These are phyloP conservation scores for Cecidostiba fungosa DNA, from an alignment of 2,888 invertebrate species.

Conservation along the genomic window DNA sequence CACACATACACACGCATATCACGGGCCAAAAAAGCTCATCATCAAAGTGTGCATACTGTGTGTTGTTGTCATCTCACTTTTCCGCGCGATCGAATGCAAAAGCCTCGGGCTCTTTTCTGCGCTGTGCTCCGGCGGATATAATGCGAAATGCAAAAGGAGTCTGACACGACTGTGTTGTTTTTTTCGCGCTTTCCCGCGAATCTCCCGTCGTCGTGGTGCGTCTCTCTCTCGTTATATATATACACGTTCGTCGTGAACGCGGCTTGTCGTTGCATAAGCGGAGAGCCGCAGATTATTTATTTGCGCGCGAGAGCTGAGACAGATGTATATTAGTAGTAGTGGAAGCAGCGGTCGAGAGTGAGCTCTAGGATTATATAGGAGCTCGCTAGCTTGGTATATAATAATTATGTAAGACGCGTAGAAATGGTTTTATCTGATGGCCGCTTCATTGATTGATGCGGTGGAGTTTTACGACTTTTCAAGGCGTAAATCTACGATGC, in stretches of 20 bases:
- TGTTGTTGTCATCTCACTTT: not conserved
- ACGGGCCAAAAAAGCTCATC: slow-evolving; percentile 31
- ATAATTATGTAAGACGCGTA: slow-evolving; percentile 33
- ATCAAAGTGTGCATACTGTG: slow-evolving; percentile 32
- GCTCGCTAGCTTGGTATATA: not conserved
- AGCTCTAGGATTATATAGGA: not conserved
- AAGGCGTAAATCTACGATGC: slow-evolving; percentile 7
- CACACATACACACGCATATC: not conserved
- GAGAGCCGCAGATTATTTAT: slow-evolving; percentile 1
- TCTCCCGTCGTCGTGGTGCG: not conserved
- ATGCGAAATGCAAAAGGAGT: slow-evolving; percentile 70
- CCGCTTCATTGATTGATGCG: slow-evolving; percentile 39
- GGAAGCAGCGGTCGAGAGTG: not conserved
- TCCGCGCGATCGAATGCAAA: not conserved
- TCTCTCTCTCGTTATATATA: not conserved
- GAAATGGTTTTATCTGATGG: slow-evolving; percentile 48
- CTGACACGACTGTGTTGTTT: not conserved
- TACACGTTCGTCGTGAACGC: not conserved
- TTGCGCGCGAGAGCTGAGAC: not conserved
- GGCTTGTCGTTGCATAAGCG: not conserved
- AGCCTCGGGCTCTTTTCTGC: slow-evolving; percentile 22
- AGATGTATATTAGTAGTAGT: not conserved
- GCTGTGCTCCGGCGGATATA: slow-evolving; percentile 59
- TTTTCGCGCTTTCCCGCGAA: slow-evolving; percentile 10
- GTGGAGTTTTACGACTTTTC: slow-evolving; percentile 15